A percentile compares a stretch with the other conserved stretches of the same genome.
Evolutionary conservation across 2,888 invertebrate species (phyloP).

Genomic region (Leptinotarsa juncta): DNA sequence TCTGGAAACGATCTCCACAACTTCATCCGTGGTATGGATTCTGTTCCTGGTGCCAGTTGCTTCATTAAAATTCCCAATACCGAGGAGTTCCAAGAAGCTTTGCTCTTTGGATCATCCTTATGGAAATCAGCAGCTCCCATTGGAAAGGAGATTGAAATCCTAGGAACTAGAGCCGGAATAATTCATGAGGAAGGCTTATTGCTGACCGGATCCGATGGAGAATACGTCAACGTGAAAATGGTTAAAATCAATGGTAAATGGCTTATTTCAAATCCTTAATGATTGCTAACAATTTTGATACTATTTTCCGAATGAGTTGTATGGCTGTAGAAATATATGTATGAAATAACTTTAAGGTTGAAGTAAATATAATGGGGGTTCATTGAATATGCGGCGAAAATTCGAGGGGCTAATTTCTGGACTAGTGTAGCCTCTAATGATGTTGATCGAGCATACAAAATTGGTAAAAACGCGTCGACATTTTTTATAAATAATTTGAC

Average conservation of each 20-base stretch:
- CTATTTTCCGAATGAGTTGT: background rate
- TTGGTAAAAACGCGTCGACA: too few relatives aligned
- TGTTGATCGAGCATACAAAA: too few relatives aligned
- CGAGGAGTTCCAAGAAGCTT: conserved; percentile 73
- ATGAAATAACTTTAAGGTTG: too few relatives aligned
- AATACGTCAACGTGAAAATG: conserved; percentile 71
- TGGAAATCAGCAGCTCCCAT: conserved; percentile 72
- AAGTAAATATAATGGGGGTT: too few relatives aligned
- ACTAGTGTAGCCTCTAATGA: too few relatives aligned
- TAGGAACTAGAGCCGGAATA: conserved; percentile 74
- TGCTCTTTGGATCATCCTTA: conserved; percentile 84
- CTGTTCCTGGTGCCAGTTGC: conserved; percentile 90
- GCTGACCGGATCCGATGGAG: conserved; percentile 84
- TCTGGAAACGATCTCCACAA: conserved; percentile 85
- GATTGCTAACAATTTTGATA: background rate
- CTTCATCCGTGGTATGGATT: conserved; percentile 93
- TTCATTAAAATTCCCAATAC: conserved; percentile 57
- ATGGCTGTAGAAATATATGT: background rate
- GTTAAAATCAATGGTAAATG: conserved; percentile 59
- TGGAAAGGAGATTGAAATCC: conserved; percentile 72
- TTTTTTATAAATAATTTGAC: too few relatives aligned
- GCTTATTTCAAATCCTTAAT: background rate
- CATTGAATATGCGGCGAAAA: too few relatives aligned
- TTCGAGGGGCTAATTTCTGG: too few relatives aligned
- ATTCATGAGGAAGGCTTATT: conserved; percentile 85